Evolutionary conservation across 2,888 invertebrate species (phyloP), one percentile per base, ranked within the genome.

Genomic region (Sminthurides aquaticus): DNA sequence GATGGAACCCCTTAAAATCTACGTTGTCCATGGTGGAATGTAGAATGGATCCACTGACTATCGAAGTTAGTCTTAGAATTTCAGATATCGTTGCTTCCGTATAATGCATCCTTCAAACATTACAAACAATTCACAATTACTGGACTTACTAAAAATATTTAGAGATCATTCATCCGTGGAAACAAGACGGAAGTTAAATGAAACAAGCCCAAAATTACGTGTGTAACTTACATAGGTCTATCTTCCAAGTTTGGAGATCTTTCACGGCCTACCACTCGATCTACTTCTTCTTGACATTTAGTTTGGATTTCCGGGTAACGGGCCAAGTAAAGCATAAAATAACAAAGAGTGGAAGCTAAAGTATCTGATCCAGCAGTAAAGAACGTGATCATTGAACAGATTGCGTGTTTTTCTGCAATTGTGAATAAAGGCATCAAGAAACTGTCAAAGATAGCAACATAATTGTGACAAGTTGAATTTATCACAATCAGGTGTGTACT

Each of bases 271-370:
- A 82, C 77, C 48, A 80, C 80, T 0, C 74, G n/a, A 60, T 76
- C 81, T 22, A 87, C 78, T 74, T 85, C 84, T 0, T 78, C 74
- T 34, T 83, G 83, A 1, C 85, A 78, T 71, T 81, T 81, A 1
- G 77, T 75, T 76, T 87, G 86, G 3, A 86, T 76, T 18, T 86
- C 82, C 49, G 82, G 82, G 65, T 83, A 78, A 29, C 83, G 75
- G 20, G 84, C 79, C 80, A 87, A 82, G 71, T 82, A 80, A 74
- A 86, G 79, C 25, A 65, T 29, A 15, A 65, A 20, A 28, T 65
- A 60, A 25, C 65, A 24, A 20, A 69, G 61, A 22, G 67, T 60
- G 1, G 68, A 65, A 49, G 68, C 69, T 18, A 69, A 48, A 1
- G 72, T 72, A 43, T 70, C 72, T 0, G 68, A 67, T 1, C 71